Evolutionary conservation across 2,797 vertebrate species (phyloP).

Genomic region (Acropternis orthonyx): DNA sequence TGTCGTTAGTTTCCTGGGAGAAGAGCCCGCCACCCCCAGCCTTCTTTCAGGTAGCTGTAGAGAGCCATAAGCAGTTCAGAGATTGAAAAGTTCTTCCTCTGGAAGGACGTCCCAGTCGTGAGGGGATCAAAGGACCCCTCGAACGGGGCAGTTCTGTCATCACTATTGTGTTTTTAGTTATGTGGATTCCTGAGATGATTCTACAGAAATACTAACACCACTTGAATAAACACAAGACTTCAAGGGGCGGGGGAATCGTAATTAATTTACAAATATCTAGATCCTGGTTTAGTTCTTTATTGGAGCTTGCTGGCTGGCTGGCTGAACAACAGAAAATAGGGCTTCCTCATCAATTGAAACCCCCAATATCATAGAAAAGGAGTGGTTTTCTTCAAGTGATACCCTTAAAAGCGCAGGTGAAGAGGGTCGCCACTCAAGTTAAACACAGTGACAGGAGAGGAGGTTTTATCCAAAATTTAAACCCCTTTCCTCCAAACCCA

Average conservation of each 20-base stretch:
- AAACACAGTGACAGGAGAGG: too few species aligned
- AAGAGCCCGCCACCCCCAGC: not conserved
- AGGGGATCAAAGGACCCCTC: not conserved
- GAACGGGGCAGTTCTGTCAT: not conserved
- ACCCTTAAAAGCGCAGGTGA: too few species aligned
- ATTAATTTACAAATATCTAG: not conserved
- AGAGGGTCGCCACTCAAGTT: too few species aligned
- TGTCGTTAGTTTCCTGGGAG: not conserved
- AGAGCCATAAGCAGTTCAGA: not conserved
- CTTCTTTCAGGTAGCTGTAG: not conserved
- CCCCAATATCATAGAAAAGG: too few species aligned
- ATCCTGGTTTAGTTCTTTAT: not conserved
- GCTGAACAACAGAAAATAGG: not conserved
- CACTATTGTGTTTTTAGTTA: not conserved
- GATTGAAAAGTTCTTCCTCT: not conserved
- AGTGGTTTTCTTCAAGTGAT: too few species aligned
- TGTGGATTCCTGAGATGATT: not conserved
- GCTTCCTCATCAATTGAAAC: too few species aligned
- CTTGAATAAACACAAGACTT: not conserved
- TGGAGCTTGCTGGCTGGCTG: not conserved
- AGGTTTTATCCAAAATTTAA: too few species aligned
- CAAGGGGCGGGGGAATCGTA: too few species aligned
- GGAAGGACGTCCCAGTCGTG: not conserved
- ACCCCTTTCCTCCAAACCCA: too few species aligned
- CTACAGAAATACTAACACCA: not conserved